phyloP scores from a whole-genome alignment of 2,888 invertebrate species.

The Chirona hameri region DNA sequence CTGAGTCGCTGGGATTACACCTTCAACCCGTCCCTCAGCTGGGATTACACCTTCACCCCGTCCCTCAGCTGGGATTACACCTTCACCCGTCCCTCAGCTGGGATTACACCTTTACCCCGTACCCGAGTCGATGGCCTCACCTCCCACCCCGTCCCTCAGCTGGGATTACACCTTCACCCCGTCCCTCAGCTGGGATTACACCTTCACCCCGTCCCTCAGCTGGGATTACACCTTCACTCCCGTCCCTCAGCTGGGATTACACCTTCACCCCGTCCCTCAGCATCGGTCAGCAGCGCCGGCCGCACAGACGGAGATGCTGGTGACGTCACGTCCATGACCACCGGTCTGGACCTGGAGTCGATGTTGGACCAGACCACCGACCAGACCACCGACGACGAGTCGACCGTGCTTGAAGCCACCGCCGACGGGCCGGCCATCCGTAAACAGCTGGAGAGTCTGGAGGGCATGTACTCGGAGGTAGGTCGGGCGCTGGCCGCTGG shows the following conservation, averaged over 20 bases:
- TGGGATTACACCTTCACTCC: too few relatives aligned
- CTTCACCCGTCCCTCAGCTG: background rate
- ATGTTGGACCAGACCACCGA: constrained; percentile 66
- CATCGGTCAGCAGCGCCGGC: constrained; percentile 28
- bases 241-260: background rate
- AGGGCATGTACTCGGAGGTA: constrained; percentile 83
- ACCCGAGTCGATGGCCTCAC: too few relatives aligned
- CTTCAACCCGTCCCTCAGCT: too few relatives aligned
- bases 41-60: background rate
- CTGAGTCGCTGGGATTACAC: too few relatives aligned
- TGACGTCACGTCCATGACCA: constrained; percentile 35
- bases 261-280: background rate
- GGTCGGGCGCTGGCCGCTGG: background rate
- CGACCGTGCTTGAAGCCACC: constrained; percentile 55
- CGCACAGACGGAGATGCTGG: constrained; percentile 44
- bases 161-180: too few relatives aligned
- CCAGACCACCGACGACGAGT: constrained; percentile 52
- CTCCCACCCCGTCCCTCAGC: background rate
- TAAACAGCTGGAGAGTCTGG: constrained; percentile 74
- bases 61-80: background rate
- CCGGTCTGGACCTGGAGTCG: constrained; percentile 53
- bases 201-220: background rate
- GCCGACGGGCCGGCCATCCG: constrained; percentile 73
- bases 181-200: too few relatives aligned
- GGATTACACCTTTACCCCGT: too few relatives aligned